phyloP scores from a whole-genome alignment of 2,888 invertebrate genomes.

The Coleophora flavipennella region DNA sequence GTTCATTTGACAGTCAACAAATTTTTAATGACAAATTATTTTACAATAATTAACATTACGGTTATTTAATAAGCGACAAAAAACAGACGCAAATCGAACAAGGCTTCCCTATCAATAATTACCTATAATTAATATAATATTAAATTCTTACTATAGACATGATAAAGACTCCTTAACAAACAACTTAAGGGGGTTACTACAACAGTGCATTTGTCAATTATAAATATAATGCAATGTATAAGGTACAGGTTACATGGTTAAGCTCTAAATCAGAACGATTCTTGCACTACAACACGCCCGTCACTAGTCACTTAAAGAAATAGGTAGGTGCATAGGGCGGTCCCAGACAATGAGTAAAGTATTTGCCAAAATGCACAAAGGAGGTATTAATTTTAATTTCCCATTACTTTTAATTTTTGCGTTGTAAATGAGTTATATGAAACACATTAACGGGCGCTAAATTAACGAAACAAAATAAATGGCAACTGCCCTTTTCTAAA shows the following conservation, averaged over 20 bases:
- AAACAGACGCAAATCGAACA: slow-evolving; percentile 59
- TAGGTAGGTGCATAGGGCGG: too few species aligned
- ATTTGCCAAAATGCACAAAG: too few species aligned
- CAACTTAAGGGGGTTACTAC: slow-evolving; percentile 64
- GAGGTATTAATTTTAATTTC: too few species aligned
- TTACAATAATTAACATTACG: slow-evolving; percentile 43
- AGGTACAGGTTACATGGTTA: slow-evolving; percentile 56
- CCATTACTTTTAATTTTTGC: too few species aligned
- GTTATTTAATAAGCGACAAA: slow-evolving; percentile 50
- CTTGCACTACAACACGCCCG: slow-evolving; percentile 25
- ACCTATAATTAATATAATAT: slow-evolving; percentile 59
- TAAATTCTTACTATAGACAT: slow-evolving; percentile 70
- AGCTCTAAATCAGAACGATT: slow-evolving; percentile 55
- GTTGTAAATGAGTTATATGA: too few species aligned
- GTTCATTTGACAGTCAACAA: slow-evolving; percentile 44
- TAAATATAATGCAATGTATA: slow-evolving; percentile 58
- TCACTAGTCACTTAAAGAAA: too few species aligned
- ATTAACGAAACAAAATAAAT: too few species aligned
- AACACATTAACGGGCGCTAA: too few species aligned
- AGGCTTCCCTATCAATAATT: slow-evolving; percentile 59
- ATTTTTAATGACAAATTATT: slow-evolving; percentile 33
- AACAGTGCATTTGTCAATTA: slow-evolving; percentile 62
- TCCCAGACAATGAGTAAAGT: too few species aligned
- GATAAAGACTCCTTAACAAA: slow-evolving; percentile 70
- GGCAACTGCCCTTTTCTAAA: slow-evolving; percentile 1